Conservation (phyloP, 2,888 invertebrate genomes). For the Terebella lapidaria region DNA sequence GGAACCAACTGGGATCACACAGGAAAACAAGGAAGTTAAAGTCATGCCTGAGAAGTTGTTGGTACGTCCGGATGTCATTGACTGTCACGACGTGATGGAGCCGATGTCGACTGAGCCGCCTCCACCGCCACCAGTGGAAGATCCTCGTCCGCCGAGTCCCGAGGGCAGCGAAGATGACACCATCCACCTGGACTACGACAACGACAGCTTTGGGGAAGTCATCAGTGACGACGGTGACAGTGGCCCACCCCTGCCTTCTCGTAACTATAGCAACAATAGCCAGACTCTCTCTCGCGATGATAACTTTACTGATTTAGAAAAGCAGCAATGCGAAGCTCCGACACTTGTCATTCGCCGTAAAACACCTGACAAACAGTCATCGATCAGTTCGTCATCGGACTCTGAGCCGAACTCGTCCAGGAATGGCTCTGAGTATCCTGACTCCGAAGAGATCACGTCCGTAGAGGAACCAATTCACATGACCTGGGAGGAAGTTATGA, state of each 20-base stretch:
- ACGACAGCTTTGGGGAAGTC: constrained; percentile 1
- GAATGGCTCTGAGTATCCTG: background rate
- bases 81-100: background rate
- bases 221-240: constrained; percentile 5
- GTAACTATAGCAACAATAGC: constrained; percentile 14
- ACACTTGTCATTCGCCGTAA: background rate
- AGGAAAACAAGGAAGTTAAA: background rate
- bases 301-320: background rate
- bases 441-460: background rate
- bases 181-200: background rate
- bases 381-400: background rate
- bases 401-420: background rate
- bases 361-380: too few species aligned
- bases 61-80: background rate
- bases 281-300: background rate
- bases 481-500: constrained; percentile 25
- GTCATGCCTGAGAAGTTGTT: background rate
- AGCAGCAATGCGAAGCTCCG: background rate
- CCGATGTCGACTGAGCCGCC: too few species aligned
- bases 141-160: background rate
- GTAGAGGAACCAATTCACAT: constrained; percentile 22
- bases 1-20: background rate
- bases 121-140: too few species aligned
- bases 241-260: constrained; percentile 11
- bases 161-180: background rate